phyloP scores from a whole-genome alignment of 2,113 vertebrate genomes.

The Strigops habroptila region DNA sequence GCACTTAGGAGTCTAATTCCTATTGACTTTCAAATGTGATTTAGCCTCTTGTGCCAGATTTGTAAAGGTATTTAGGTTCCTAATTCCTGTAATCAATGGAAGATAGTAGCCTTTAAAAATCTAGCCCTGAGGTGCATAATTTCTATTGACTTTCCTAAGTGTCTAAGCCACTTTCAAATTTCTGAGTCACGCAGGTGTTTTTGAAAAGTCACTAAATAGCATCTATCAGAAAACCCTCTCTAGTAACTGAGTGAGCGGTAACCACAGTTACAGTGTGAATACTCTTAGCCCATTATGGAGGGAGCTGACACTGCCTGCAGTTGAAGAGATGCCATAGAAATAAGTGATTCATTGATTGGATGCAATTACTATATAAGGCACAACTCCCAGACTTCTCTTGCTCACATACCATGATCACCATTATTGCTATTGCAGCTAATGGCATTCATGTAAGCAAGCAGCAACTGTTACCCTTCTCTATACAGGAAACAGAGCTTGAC shows the following conservation, averaged over 20 bases:
- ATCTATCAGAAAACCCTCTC: background rate
- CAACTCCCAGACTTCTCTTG: background rate
- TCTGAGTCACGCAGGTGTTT: conserved; percentile 53
- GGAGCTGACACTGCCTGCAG: background rate
- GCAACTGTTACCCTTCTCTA: background rate
- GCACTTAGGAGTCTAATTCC: conserved; percentile 59
- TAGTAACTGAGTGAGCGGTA: background rate
- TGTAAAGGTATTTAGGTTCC: conserved; percentile 64
- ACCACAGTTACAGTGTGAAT: background rate
- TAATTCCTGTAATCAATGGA: conserved; percentile 68
- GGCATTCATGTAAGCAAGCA: background rate
- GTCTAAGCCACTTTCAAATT: conserved; percentile 59
- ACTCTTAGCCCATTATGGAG: conserved; percentile 1
- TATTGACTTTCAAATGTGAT: conserved; percentile 67
- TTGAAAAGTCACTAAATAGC: conserved; percentile 40
- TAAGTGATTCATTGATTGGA: conserved; percentile 30
- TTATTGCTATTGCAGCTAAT: background rate
- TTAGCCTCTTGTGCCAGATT: conserved; percentile 62
- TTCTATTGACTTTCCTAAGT: conserved; percentile 65
- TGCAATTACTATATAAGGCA: conserved; percentile 27
- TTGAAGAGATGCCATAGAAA: conserved; percentile 28
- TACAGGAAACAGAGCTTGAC: background rate
- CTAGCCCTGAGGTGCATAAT: conserved; percentile 58
- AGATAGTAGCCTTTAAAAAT: conserved; percentile 68
- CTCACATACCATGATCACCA: background rate